Percentiles rank a stretch among this genome's conserved stretches.
Conservation (phyloP, 2,113 vertebrate species). For the Eurystomus gularis region DNA sequence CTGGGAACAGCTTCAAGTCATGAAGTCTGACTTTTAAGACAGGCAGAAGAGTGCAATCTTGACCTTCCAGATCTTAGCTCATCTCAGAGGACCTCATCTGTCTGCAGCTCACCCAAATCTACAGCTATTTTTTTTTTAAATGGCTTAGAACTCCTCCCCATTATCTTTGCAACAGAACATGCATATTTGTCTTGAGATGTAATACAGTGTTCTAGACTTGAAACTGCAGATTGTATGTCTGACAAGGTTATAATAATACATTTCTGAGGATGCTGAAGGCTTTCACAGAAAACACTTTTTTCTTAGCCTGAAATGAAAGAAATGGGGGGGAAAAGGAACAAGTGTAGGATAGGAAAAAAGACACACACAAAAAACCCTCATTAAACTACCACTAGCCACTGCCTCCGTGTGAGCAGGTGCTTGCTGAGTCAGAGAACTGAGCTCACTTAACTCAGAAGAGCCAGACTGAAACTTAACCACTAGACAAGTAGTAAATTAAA, state of each 20-base stretch:
- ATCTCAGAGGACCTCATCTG: background rate
- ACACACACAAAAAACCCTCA: background rate
- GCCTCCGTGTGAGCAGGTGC: background rate
- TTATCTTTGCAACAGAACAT: background rate
- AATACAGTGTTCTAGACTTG: background rate
- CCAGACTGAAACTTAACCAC: background rate
- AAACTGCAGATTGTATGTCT: background rate
- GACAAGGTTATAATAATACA: background rate
- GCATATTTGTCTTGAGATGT: background rate
- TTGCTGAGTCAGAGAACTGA: background rate
- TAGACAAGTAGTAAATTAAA: conserved; percentile 7
- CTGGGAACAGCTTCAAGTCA: background rate
- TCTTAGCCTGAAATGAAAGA: background rate
- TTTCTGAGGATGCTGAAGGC: background rate
- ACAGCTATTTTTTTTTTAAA: background rate
- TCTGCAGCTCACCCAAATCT: background rate
- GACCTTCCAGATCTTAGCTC: background rate
- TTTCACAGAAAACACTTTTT: background rate
- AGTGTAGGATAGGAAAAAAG: background rate
- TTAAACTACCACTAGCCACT: background rate
- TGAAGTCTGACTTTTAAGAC: background rate
- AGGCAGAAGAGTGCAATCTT: background rate
- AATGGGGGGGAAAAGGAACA: background rate
- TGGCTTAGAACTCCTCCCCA: background rate
- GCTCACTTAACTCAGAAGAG: background rate